phyloP scores from a whole-genome alignment of 2,888 invertebrate genomes.

The Brachyptera putata region DNA sequence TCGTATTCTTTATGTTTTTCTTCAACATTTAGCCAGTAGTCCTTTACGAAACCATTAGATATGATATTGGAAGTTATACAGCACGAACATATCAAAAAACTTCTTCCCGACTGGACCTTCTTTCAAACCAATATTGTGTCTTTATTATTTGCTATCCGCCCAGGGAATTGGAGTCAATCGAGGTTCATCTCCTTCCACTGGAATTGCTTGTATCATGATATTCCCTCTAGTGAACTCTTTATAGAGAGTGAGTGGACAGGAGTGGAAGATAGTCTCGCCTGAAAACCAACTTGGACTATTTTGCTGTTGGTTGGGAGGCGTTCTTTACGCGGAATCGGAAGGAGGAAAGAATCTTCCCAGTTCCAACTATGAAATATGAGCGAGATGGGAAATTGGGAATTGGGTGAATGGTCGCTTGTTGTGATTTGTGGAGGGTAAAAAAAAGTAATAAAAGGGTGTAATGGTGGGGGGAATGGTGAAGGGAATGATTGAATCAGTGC shows the following conservation, averaged over 20 bases:
- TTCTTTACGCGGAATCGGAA: too few relatives aligned
- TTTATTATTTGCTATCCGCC: constrained; percentile 19
- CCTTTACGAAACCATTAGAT: constrained; percentile 5
- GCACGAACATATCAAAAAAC: constrained; percentile 3
- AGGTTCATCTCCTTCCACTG: constrained; percentile 2
- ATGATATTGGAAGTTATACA: constrained; percentile 13
- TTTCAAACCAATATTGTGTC: constrained; percentile 15
- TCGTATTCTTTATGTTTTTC: too few relatives aligned
- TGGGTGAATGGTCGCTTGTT: constrained; percentile 20
- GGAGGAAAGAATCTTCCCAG: not conserved
- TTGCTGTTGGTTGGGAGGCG: too few relatives aligned
- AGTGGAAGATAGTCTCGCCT: too few relatives aligned
- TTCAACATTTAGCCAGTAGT: too few relatives aligned
- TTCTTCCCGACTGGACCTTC: not conserved
- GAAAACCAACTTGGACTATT: too few relatives aligned
- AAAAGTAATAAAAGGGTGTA: not conserved
- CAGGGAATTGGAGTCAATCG: constrained; percentile 19
- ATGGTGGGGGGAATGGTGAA: not conserved
- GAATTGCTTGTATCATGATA: constrained; percentile 1
- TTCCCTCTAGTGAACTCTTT: constrained; percentile 11
- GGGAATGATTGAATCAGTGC: constrained; percentile 18
- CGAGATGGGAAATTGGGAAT: constrained; percentile 20
- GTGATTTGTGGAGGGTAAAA: constrained; percentile 2
- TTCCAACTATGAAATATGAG: constrained; percentile 16
- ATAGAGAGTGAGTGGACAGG: constrained; percentile 5